These are phyloP conservation scores for Garrulus glandarius DNA, from an alignment of 2,797 vertebrate genomes.

Conservation along the genomic window DNA sequence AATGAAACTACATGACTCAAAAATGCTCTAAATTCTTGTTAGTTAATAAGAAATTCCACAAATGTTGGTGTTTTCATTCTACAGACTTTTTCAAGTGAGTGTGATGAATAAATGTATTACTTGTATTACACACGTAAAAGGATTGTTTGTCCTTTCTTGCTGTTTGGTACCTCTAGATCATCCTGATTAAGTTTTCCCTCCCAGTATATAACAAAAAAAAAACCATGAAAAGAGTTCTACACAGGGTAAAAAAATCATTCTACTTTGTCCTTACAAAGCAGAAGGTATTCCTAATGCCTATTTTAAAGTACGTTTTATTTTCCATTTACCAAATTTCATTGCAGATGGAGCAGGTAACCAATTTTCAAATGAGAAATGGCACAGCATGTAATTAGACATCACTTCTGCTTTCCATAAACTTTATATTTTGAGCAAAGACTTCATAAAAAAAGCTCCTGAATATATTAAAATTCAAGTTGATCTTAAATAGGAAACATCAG, in stretches of 20 bases:
- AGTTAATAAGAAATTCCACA: not conserved
- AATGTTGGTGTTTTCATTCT: not conserved
- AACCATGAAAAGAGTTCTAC: not conserved
- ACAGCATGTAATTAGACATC: not conserved
- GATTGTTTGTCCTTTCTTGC: not conserved
- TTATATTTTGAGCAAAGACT: not conserved
- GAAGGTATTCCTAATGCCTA: not conserved
- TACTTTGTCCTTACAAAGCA: not conserved
- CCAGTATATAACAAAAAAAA: not conserved
- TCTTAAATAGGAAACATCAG: not conserved
- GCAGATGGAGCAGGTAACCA: not conserved
- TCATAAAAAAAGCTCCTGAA: not conserved
- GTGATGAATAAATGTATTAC: not conserved
- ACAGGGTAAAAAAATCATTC: not conserved
- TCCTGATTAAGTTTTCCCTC: not conserved
- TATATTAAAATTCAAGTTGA: not conserved
- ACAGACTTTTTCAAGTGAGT: not conserved
- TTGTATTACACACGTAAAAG: not conserved
- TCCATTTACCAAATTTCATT: not conserved
- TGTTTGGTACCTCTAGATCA: not conserved
- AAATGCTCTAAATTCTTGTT: not conserved
- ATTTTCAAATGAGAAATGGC: not conserved
- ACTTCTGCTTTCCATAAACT: not conserved
- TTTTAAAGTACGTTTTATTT: not conserved
- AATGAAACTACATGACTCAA: not conserved